These are phyloP conservation scores for Crypturellus tataupa DNA, from an alignment of 2,797 vertebrate species.

Conservation along the genomic window DNA sequence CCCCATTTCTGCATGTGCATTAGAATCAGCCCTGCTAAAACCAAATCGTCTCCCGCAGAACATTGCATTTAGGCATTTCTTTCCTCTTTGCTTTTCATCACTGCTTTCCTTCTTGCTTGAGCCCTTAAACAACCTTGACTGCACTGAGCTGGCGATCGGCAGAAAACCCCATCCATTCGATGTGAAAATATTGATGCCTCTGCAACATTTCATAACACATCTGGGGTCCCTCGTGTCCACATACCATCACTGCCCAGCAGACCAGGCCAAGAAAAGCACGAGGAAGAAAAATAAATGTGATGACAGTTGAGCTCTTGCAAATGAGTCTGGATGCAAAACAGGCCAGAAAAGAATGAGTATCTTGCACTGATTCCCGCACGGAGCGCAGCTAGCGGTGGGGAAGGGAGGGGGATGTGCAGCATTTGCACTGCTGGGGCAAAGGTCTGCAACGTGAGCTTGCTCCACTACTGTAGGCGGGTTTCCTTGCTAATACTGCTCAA, in stretches of 20 bases:
- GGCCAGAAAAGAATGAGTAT: constrained; percentile 21
- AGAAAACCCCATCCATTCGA: background rate
- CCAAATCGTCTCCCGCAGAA: background rate
- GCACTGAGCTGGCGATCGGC: accelerated
- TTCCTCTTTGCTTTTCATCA: background rate
- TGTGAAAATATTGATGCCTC: background rate
- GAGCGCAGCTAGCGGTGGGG: accelerated
- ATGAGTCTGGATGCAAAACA: constrained; percentile 24
- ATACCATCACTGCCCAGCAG: constrained; percentile 27
- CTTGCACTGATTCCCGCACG: accelerated
- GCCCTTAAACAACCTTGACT: constrained; percentile 28
- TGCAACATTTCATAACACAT: background rate
- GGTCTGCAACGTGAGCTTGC: constrained; percentile 41
- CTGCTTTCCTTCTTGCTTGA: background rate
- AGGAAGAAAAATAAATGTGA: constrained; percentile 58
- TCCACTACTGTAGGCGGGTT: background rate
- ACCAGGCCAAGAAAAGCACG: constrained; percentile 6
- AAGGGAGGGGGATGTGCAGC: background rate
- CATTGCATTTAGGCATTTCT: background rate
- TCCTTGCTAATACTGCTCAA: constrained; percentile 16
- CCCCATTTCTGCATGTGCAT: background rate
- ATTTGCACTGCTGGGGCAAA: constrained; percentile 10
- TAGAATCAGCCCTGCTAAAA: background rate
- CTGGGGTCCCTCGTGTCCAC: background rate
- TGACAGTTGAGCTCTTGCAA: constrained; percentile 43